phyloP scores from a whole-genome alignment of 2,797 vertebrate species.

The Selene dorsalis region DNA sequence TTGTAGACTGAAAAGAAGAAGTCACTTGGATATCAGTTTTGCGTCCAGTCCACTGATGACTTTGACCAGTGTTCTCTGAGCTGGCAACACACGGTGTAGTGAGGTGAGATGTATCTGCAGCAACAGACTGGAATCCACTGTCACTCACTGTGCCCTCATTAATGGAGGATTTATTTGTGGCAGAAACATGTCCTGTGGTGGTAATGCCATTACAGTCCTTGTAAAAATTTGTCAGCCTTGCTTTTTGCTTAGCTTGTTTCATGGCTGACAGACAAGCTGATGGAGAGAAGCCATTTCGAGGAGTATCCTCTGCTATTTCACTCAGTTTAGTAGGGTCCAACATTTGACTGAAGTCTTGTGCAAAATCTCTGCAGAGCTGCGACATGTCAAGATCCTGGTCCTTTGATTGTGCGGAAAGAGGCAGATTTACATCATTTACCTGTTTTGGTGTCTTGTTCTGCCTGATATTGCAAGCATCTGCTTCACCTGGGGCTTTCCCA shows the following conservation, averaged over 20 bases:
- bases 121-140: constrained; percentile 72
- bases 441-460: constrained; percentile 25
- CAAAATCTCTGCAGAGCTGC: constrained; percentile 82
- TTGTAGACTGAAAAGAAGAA: constrained; percentile 43
- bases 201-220: not conserved
- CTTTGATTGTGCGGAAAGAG: constrained; percentile 29
- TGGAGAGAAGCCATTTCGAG: constrained; percentile 53
- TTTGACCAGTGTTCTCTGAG: constrained; percentile 35
- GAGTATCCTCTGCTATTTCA: constrained; percentile 20
- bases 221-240: constrained; percentile 22
- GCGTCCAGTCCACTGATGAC: constrained; percentile 40
- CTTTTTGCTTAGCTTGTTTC: constrained; percentile 60
- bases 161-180: constrained; percentile 12
- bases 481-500: constrained; percentile 21
- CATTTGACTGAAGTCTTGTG: constrained; percentile 82
- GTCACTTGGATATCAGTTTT: constrained; percentile 47
- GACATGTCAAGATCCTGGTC: constrained; percentile 79
- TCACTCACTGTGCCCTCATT: constrained; percentile 50
- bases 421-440: constrained; percentile 29
- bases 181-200: constrained; percentile 1
- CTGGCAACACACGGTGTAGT: constrained; percentile 34
- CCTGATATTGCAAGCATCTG: not conserved
- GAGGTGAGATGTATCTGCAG: constrained; percentile 46
- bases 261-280: constrained; percentile 68
- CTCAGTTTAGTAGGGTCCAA: constrained; percentile 24